Evolutionary conservation across 2,113 vertebrate species (phyloP), one percentile per base, ranked within the genome.

Genomic region (Phalacrocorax brasilianus): DNA sequence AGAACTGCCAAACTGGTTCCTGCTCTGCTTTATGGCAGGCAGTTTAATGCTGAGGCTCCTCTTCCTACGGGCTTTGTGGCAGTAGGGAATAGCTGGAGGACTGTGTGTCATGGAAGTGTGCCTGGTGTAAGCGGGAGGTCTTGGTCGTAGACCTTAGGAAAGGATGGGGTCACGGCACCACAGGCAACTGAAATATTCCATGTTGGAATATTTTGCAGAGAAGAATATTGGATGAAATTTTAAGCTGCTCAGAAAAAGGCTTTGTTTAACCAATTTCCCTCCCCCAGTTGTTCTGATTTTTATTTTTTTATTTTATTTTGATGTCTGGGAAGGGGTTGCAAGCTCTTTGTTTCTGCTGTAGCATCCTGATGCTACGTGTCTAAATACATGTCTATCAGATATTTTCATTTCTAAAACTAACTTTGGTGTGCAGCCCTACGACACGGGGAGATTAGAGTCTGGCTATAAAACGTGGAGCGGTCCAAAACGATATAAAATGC

Each of bases 401-500:
- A 21, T 30, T 63, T 50, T 21, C 8, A 49, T 66, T 27, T 49
- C 6, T 58, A 10, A 44, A 35, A 2, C 30, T 21, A 50, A 20
- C 30, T 87, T 40, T 66, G 62, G 1, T 73, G 74, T 63, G 67
- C 76, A 52, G 22, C 9, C 68, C 86, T 88, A 32, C 65, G 47
- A 40, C 44, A 38, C 2, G 22, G 28, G 72, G 62, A 58, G 35
- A 81, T 85, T 83, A 72, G 45, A 72, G 85, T 71, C 89, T 97
- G 95, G 58, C 93, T 79, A 3, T 52, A 40, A 86, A 95, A 84
- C 3, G 15, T 28, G 76, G 90, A 97, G 58, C 95, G 93, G 91
- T 90, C 92, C 94, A 72, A 96, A 91, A 21, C 6, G 21, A 59
- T 58, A 78, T 4, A 24, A 96, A 96, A 95, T 77, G 73, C 89